Evolutionary conservation across 1,140 invertebrate species (phyloP).

Genomic region (Heliconius nattereri): DNA sequence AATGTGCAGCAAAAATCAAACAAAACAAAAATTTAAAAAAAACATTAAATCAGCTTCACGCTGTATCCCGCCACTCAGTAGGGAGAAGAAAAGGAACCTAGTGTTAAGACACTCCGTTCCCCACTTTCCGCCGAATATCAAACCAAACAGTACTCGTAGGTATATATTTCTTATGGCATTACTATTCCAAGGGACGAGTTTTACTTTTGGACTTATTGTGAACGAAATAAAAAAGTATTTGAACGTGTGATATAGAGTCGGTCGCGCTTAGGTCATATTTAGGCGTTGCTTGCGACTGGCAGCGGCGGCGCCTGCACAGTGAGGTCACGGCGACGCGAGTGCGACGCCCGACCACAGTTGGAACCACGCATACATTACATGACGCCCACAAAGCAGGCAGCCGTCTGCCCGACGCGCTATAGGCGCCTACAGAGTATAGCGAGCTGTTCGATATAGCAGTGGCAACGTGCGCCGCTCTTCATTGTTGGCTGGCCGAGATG

Average conservation of each 20-base stretch:
- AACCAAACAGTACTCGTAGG: not conserved
- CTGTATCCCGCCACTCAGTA: no score
- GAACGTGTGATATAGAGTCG: constrained; percentile 15
- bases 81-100: no score
- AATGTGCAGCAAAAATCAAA: no score
- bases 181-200: not conserved
- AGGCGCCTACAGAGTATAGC: constrained; percentile 44
- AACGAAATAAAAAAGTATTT: not conserved
- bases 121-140: no score
- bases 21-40: no score
- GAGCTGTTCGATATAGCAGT: constrained; percentile 62
- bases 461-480: constrained; percentile 55
- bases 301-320: constrained; percentile 55
- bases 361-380: constrained; percentile 68
- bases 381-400: constrained; percentile 61
- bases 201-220: not conserved
- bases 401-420: constrained; percentile 51
- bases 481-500: constrained; percentile 60
- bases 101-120: no score
- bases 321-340: constrained; percentile 66
- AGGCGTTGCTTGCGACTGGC: constrained; percentile 54
- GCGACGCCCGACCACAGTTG: constrained; percentile 53
- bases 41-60: no score
- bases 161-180: not conserved
- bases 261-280: constrained; percentile 62